Percentiles rank a stretch among this genome's conserved stretches.
These are phyloP conservation scores for Dryoscopus gambensis DNA, from an alignment of 2,113 vertebrate species.

Conservation along the genomic window DNA sequence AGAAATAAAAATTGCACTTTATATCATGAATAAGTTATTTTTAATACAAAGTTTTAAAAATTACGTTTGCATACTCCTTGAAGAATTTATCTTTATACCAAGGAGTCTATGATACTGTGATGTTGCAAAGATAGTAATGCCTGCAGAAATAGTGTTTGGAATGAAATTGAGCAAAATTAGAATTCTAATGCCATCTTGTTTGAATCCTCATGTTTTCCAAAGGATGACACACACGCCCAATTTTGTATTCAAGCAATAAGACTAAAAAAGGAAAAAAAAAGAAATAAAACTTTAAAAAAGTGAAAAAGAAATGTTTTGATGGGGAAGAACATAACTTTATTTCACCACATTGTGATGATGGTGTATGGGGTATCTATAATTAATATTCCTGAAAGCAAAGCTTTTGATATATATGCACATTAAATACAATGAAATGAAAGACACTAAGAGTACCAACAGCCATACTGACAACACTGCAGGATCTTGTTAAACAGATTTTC, in stretches of 20 bases:
- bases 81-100: not conserved
- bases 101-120: not conserved
- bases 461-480: not conserved
- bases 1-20: not conserved
- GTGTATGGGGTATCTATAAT: not conserved
- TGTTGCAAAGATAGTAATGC: not conserved
- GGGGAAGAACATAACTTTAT: not conserved
- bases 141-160: not conserved
- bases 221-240: not conserved
- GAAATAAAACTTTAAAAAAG: accelerated
- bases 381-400: not conserved
- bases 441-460: not conserved
- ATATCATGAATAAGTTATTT: not conserved
- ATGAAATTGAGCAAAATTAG: not conserved
- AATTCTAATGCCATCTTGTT: not conserved
- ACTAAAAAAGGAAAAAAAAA: accelerated
- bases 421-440: not conserved
- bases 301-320: not conserved
- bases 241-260: not conserved
- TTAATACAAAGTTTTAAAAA: not conserved
- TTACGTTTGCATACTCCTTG: not conserved
- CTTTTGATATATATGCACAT: not conserved
- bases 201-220: not conserved
- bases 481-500: not conserved
- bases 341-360: not conserved